phyloP scores from a whole-genome alignment of 2,888 invertebrate species.

The Protonemura montana region DNA sequence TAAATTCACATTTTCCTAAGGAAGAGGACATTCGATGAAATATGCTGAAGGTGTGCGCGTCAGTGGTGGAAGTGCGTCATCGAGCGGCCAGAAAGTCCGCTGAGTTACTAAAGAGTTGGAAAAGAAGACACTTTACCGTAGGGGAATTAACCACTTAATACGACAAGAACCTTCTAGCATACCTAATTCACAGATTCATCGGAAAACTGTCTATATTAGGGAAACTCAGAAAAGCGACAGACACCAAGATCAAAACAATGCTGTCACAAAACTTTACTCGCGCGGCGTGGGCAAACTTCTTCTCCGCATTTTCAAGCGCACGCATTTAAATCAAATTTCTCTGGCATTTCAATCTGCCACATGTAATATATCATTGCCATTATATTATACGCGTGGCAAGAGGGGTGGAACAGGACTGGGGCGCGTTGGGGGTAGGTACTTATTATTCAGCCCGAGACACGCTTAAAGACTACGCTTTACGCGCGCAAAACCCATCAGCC shows the following conservation, averaged over 20 bases:
- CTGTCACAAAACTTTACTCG: conserved; percentile 7
- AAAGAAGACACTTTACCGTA: neutral
- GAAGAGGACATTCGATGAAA: neutral
- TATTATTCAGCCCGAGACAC: conserved; percentile 27
- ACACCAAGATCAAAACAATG: neutral
- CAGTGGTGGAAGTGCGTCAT: neutral
- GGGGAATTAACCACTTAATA: neutral
- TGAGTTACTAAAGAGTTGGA: neutral
- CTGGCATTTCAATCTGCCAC: conserved; percentile 42
- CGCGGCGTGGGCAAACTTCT: neutral
- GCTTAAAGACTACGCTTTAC: conserved; percentile 26
- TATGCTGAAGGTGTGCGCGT: neutral
- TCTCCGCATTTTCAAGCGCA: neutral
- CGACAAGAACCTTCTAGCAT: neutral
- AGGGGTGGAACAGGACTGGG: conserved; percentile 12
- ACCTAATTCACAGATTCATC: neutral
- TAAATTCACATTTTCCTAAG: neutral
- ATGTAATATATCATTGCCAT: conserved; percentile 41
- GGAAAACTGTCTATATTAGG: neutral
- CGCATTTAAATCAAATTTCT: conserved; percentile 39
- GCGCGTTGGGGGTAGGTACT: conserved; percentile 15
- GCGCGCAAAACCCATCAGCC: neutral
- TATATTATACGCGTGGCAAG: conserved; percentile 15
- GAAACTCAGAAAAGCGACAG: neutral
- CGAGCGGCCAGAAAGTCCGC: neutral